Conservation (phyloP, 1,140 invertebrate species). For the Trachymyrmex septentrionalis region DNA sequence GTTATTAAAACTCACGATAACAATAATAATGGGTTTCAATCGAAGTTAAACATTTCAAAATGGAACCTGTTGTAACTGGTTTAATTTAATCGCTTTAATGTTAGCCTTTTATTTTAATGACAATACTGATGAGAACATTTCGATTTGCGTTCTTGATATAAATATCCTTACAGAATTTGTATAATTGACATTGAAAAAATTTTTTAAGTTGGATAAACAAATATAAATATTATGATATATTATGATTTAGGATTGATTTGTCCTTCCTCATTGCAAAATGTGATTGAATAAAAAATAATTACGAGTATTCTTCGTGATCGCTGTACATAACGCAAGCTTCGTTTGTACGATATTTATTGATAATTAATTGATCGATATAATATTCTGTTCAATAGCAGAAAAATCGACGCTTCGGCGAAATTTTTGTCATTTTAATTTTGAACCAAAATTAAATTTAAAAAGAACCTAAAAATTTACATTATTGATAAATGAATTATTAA, state of each 20-base stretch:
- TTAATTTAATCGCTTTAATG: not conserved
- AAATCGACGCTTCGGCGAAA: not conserved
- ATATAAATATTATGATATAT: not conserved
- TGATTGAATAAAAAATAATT: not conserved
- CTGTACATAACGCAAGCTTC: not conserved
- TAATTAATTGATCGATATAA: slow-evolving; percentile 41
- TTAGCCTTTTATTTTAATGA: not conserved
- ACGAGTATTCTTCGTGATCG: not conserved
- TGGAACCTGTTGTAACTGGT: not conserved
- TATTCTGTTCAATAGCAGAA: not conserved
- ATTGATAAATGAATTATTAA: not conserved
- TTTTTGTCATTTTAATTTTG: not conserved
- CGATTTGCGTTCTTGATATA: not conserved
- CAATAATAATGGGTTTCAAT: slow-evolving; percentile 10
- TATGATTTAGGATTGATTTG: not conserved
- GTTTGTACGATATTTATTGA: not conserved
- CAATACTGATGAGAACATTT: not conserved
- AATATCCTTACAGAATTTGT: not conserved
- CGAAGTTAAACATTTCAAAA: slow-evolving; percentile 8
- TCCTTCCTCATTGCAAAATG: not conserved
- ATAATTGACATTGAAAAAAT: not conserved
- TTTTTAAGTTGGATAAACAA: not conserved
- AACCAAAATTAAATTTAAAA: not conserved
- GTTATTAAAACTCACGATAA: slow-evolving; percentile 22
- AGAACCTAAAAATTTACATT: not conserved